A percentile compares a stretch with the other conserved stretches of the same genome.
phyloP scores from a whole-genome alignment of 2,113 vertebrate genomes.

The Lycaon pictus region DNA sequence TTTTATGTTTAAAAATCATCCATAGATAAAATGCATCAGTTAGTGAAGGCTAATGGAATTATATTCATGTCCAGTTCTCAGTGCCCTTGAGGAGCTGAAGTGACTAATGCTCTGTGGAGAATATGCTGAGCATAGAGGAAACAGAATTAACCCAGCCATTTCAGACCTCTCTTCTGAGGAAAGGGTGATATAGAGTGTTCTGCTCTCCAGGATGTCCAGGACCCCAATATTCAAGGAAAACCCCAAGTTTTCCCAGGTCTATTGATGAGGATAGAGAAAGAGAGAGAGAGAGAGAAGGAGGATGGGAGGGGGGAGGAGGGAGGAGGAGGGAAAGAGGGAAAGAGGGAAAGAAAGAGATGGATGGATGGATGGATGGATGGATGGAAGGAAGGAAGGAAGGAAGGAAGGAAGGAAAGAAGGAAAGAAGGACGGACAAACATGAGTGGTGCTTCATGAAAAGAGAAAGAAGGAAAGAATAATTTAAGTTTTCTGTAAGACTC shows the following conservation, averaged over 20 bases:
- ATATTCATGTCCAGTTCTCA: neutral
- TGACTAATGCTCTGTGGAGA: neutral
- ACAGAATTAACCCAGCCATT: neutral
- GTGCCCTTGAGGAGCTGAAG: neutral
- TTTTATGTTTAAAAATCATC: slow-evolving; percentile 7
- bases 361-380: too few relatives aligned
- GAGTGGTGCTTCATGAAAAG: too few relatives aligned
- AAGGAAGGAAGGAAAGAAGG: too few relatives aligned
- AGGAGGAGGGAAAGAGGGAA: too few relatives aligned
- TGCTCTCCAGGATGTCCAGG: neutral
- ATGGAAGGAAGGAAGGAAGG: neutral
- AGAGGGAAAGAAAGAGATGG: too few relatives aligned
- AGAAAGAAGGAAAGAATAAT: neutral
- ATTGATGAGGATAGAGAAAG: neutral
- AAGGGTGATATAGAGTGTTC: neutral
- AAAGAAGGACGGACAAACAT: neutral
- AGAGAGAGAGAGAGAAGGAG: neutral
- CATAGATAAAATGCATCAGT: neutral
- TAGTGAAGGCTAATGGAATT: neutral
- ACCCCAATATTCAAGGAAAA: neutral
- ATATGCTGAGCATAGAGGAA: neutral
- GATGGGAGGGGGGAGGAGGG: too few relatives aligned
- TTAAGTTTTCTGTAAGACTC: neutral
- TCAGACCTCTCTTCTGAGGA: neutral
- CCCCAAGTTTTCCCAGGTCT: neutral